Conservation (phyloP, 2,113 vertebrate genomes). For the Cisticola juncidis region DNA sequence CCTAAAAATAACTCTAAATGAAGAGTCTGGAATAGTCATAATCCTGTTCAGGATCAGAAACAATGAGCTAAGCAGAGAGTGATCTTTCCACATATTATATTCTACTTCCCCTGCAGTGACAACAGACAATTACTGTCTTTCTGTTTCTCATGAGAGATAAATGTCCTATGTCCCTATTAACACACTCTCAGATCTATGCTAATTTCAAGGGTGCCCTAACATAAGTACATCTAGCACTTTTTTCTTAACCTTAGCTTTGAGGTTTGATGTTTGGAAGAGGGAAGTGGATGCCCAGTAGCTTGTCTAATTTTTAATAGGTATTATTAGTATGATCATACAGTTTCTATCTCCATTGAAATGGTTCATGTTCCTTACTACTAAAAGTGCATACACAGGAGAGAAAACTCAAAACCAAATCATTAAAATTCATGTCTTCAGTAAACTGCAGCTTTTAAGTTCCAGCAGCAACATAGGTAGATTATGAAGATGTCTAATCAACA, state of each 20-base stretch:
- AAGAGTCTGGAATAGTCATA: background rate
- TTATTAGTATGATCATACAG: background rate
- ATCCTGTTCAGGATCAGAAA: background rate
- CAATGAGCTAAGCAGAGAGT: background rate
- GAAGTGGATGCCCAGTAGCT: background rate
- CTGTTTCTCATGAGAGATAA: background rate
- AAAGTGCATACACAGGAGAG: background rate
- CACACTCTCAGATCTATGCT: background rate
- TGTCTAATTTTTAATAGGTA: background rate
- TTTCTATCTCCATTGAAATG: background rate
- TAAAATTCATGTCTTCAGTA: background rate
- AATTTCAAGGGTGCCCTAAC: background rate
- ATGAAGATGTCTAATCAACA: background rate
- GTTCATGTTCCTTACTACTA: background rate
- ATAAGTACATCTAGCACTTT: background rate
- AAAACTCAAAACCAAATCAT: background rate
- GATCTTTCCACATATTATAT: background rate
- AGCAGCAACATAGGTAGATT: background rate
- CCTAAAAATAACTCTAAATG: background rate
- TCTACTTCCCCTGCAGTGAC: background rate
- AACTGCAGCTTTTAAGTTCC: background rate
- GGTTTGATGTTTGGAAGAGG: background rate
- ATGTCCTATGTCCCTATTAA: background rate
- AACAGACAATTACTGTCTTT: background rate
- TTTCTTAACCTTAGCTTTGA: background rate